Conservation (phyloP, 92 coral and sea anemone species). For the Epizoanthus ramosus region DNA sequence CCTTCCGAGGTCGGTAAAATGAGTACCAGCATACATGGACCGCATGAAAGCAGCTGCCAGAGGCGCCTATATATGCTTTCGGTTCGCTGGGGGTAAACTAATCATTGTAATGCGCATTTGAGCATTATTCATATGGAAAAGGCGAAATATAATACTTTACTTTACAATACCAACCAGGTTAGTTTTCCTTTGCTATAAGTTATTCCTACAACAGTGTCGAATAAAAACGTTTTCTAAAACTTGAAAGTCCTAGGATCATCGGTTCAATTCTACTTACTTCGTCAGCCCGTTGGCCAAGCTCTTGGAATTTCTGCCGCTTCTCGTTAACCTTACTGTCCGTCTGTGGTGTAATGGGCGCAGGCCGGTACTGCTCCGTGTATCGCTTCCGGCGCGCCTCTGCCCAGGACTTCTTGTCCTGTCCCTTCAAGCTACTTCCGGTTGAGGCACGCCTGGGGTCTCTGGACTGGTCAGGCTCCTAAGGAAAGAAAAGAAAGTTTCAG, state of each 20-base stretch:
- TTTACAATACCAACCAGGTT: too few species aligned
- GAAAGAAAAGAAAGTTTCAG: background rate
- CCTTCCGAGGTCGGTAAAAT: too few species aligned
- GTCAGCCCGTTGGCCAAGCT: conserved; percentile 53
- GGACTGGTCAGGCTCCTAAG: background rate
- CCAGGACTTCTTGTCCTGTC: conserved; percentile 29
- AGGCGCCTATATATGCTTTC: too few species aligned
- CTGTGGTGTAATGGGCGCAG: conserved; percentile 40
- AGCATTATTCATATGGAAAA: too few species aligned
- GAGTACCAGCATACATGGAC: too few species aligned
- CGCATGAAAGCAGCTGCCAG: too few species aligned
- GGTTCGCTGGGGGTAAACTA: too few species aligned
- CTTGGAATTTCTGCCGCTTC: conserved; percentile 56
- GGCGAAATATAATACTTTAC: too few species aligned
- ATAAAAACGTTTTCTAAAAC: too few species aligned
- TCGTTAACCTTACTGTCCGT: conserved; percentile 52
- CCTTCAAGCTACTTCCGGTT: conserved; percentile 32
- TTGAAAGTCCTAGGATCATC: background rate
- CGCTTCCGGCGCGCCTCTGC: conserved; percentile 19
- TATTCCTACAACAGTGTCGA: too few species aligned
- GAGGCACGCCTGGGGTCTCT: conserved; percentile 28
- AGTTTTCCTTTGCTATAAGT: too few species aligned
- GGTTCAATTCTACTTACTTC: conserved; percentile 41
- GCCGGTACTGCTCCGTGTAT: conserved; percentile 36
- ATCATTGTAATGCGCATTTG: too few species aligned